Evolutionary conservation across 2,797 vertebrate species (phyloP), one percentile per base, ranked within the genome.

Genomic region (Tokudaia muenninki): DNA sequence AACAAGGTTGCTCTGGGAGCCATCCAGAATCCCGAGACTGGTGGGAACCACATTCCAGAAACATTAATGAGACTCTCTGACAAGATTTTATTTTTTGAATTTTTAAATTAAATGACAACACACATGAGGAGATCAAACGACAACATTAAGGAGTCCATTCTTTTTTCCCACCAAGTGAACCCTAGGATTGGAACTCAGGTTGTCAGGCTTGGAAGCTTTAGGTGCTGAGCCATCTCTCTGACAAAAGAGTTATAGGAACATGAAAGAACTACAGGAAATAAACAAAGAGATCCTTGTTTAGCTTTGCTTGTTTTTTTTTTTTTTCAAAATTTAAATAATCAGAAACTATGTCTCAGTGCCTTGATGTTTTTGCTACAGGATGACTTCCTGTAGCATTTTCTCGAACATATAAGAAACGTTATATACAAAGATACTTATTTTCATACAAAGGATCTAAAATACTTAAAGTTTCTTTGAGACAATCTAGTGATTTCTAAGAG

Each of bases 401-500:
- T 90, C 75, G 88, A 21, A 19, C 88, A 94, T 91, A 91, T 3
- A 92, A 94, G 87, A 96, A 95, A 79, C 0, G 10, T 87, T 96
- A 86, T 75, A 41, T 41, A 41, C 41, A 3, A 92, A 81, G 29
- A 90, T 88, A 78, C 77, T 92, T 96, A 75, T 81, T 97, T 95
- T 96, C 67, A 83, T 14, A 83, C 83, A 24, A 97, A 77, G 34
- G 29, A 87, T 92, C 34, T 65, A 97, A 97, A 96, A 57, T 72
- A 92, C 50, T 84, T 61, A 72, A 93, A 83, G 90, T 88, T 92
- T 93, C 80, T 41, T 95, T 97, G 50, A 72, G 93, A 93, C 41
- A 26, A 59, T 72, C 52, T 63, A 44, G 65, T 80, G 41, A 81
- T 80, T 90, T 97, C 34, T 92, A 95, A 72, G 74, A 92, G 67